phyloP scores from a whole-genome alignment of 2,113 vertebrate genomes.

The Gopherus flavomarginatus region DNA sequence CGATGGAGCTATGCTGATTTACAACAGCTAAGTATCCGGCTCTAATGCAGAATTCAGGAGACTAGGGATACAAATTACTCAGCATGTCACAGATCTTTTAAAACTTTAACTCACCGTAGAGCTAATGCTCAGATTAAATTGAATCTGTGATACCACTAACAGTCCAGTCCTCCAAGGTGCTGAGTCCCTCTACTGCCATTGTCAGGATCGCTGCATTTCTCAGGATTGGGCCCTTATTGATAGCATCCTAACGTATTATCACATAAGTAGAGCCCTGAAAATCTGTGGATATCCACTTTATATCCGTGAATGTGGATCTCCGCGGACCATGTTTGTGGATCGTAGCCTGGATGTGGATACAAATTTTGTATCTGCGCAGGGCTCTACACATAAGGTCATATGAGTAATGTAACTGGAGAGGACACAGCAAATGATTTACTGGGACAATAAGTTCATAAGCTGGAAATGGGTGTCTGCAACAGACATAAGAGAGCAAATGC shows the following conservation, averaged over 20 bases:
- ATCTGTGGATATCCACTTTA: too few species aligned
- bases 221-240: not conserved
- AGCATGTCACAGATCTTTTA: not conserved
- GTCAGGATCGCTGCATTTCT: not conserved
- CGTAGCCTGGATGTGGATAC: too few species aligned
- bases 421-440: not conserved
- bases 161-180: not conserved
- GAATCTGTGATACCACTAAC: not conserved
- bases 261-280: not conserved
- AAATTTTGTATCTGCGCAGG: too few species aligned
- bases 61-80: not conserved
- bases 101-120: not conserved
- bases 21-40: not conserved
- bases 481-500: not conserved
- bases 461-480: not conserved
- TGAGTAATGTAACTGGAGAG: accelerated
- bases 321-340: too few species aligned
- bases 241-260: not conserved
- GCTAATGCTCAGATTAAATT: not conserved
- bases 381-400: not conserved
- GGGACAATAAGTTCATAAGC: not conserved
- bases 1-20: not conserved
- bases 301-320: too few species aligned
- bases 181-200: not conserved
- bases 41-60: not conserved